Base-by-base conservation (phyloP, 2,888 invertebrate genomes). In the Rosalia funebris region DNA sequence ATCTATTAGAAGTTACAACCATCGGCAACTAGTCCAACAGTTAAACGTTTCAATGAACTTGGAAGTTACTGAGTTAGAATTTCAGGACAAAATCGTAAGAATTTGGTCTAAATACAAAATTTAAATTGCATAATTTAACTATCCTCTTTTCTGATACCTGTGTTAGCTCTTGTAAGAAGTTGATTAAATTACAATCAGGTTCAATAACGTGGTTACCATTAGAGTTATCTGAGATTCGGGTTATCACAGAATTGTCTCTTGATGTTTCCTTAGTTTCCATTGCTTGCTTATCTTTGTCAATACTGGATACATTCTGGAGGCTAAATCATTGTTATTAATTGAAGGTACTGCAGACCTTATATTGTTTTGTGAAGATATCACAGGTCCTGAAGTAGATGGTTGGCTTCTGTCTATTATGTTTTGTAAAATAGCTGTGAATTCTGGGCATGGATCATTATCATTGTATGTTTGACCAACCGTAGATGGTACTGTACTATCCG, bases 401-500 rank as follows among this genome's bases (percentile, higher is more conserved):
- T 15, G 17, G 2, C 3, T 7, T 3, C 14, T 34, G 7, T 31
- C 16, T 10, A 11, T 16, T 34, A n/a, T 2, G 1, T 36, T 17
- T 3, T 9, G 15, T n/a, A 19, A 0, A 36, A 14, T 1, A n/a
- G 10, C 34, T 15, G 19, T 34, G n/a, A 5, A 7, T 1, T 36
- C 47, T 25, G 7, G 25, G 7, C 7, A 25, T 25, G 3, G 25
- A 25, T 7, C 25, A 25, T 25, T 25, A 25, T 3, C 25, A 25
- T 3, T 3, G 7, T 25, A 5, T 25, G 7, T 7, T 25, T 7
- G 3, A 5, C 7, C 17, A 16, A 19, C n/a, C 3, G 50, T 20
- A 2, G 20, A 14, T 3, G 50, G 37, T 12, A 50, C 20, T 3
- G 50, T 50, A 17, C 50, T 50, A 14, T 50, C 50, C 2, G 37